Conservation (phyloP, 2,888 invertebrate genomes). For the Temnothorax ravouxi region DNA sequence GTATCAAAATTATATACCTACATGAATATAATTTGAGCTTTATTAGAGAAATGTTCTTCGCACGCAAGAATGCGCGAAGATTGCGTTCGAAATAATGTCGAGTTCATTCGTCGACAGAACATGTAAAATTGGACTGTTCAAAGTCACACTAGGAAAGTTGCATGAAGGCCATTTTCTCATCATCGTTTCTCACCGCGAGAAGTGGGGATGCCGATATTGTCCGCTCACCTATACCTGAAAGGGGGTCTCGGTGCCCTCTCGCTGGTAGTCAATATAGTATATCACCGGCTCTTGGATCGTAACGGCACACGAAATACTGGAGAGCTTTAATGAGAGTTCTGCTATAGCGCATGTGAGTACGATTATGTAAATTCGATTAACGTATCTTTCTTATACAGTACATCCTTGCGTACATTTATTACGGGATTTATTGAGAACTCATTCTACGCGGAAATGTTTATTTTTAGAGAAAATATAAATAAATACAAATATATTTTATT, state of each 20-base stretch:
- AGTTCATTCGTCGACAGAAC: not conserved
- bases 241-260: not conserved
- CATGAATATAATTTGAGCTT: not conserved
- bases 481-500: not conserved
- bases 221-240: conserved; percentile 60
- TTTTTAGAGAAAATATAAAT: not conserved
- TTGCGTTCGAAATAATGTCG: not conserved
- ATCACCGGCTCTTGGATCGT: conserved; percentile 60
- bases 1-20: not conserved
- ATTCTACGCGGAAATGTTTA: not conserved
- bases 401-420: not conserved
- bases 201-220: conserved; percentile 68
- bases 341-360: conserved; percentile 28
- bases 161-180: conserved; percentile 67
- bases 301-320: conserved; percentile 54
- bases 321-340: conserved; percentile 47
- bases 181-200: conserved; percentile 53
- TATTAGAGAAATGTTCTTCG: not conserved
- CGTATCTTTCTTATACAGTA: not conserved
- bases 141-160: not conserved
- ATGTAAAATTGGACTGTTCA: conserved; percentile 17
- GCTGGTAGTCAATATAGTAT: conserved; percentile 71
- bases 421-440: not conserved
- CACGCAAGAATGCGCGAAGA: not conserved
- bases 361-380: not conserved